These are phyloP conservation scores for Cataglyphis livida DNA, from an alignment of 2,888 invertebrate genomes.

Conservation along the genomic window DNA sequence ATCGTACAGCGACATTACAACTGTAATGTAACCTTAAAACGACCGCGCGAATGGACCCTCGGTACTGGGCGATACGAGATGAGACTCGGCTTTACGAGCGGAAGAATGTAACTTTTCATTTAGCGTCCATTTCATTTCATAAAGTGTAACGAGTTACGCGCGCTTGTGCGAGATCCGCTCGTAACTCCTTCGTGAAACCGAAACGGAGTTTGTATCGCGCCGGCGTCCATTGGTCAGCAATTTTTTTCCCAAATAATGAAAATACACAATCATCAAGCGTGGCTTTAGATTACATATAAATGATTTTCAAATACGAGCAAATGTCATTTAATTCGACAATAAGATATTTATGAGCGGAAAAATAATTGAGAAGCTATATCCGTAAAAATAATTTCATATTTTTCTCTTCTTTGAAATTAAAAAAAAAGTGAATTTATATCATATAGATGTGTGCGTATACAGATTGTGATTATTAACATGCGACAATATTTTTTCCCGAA, in stretches of 20 bases:
- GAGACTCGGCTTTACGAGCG: constrained; percentile 63
- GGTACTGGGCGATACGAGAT: constrained; percentile 9
- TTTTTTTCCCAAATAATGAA: constrained; percentile 25
- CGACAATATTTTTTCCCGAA: not conserved
- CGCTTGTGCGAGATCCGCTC: constrained; percentile 42
- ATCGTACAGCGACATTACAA: constrained; percentile 16
- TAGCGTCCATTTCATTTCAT: constrained; percentile 73
- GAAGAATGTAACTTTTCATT: constrained; percentile 73
- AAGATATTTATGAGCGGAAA: not conserved
- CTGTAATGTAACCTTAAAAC: constrained; percentile 33
- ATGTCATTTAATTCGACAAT: constrained; percentile 1
- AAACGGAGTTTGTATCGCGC: constrained; percentile 46
- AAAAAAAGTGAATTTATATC: not conserved
- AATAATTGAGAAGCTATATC: not conserved
- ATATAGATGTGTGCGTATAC: not conserved
- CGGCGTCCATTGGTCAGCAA: not conserved
- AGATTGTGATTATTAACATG: not conserved
- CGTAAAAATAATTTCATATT: not conserved
- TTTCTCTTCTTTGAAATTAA: not conserved
- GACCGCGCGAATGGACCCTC: constrained; percentile 43
- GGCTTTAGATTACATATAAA: not conserved
- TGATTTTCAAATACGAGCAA: constrained; percentile 1
- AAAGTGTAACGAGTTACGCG: constrained; percentile 71
- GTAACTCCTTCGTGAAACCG: constrained; percentile 45
- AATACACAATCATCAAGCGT: constrained; percentile 7